These are phyloP conservation scores for Luperina testacea DNA, from an alignment of 2,888 invertebrate species.

Conservation along the genomic window DNA sequence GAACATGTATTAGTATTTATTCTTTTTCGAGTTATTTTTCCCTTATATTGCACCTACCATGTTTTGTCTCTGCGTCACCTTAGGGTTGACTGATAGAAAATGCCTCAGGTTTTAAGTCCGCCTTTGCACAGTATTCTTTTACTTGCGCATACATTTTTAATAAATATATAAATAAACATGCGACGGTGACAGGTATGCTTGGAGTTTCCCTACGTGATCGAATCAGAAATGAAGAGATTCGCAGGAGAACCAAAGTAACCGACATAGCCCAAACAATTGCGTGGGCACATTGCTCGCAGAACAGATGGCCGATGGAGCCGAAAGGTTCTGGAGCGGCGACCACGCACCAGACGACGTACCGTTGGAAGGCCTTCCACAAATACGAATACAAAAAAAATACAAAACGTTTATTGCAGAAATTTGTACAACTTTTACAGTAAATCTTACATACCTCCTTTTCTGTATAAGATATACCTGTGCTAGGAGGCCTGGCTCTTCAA, in stretches of 20 bases:
- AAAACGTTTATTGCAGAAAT: too few relatives aligned
- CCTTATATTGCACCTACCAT: not conserved
- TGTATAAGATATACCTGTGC: too few relatives aligned
- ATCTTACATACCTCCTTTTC: too few relatives aligned
- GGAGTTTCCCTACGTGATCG: not conserved
- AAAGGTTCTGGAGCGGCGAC: not conserved
- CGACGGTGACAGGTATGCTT: not conserved
- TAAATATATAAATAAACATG: too few relatives aligned
- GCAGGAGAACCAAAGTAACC: not conserved
- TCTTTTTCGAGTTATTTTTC: not conserved
- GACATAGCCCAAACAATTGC: not conserved
- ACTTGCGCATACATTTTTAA: not conserved
- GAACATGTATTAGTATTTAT: not conserved
- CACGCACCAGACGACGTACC: too few relatives aligned
- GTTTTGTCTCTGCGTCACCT: not conserved
- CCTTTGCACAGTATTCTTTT: too few relatives aligned
- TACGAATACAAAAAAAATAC: too few relatives aligned
- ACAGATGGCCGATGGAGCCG: not conserved
- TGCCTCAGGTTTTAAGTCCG: too few relatives aligned
- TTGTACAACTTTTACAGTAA: too few relatives aligned
- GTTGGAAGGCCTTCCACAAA: too few relatives aligned
- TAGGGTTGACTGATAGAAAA: too few relatives aligned
- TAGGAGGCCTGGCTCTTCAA: too few relatives aligned
- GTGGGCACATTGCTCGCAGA: not conserved
- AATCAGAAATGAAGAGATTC: not conserved